Percentiles rank a stretch among this genome's conserved stretches.
Conservation (phyloP, 2,113 vertebrate species). For the Grus americana region DNA sequence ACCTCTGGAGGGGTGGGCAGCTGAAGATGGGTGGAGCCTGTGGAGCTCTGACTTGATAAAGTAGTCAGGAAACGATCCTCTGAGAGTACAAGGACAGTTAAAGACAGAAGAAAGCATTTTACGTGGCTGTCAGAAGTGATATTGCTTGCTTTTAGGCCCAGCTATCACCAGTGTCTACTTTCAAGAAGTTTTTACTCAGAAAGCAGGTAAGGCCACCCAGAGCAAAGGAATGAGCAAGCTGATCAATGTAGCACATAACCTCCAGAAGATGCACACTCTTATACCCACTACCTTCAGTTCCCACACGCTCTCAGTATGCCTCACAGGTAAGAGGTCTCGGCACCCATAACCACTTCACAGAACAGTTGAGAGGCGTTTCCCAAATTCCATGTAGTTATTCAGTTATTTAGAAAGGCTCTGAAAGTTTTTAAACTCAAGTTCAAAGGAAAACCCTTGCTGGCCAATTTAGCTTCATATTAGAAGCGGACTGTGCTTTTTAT, state of each 20-base stretch:
- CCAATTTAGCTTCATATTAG: background rate
- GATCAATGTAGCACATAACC: background rate
- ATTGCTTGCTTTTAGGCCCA: background rate
- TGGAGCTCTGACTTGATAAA: constrained; percentile 81
- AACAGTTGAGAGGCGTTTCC: background rate
- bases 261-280: background rate
- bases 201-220: background rate
- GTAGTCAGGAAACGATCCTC: constrained; percentile 90
- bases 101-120: background rate
- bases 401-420: background rate
- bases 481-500: background rate
- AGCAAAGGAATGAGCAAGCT: background rate
- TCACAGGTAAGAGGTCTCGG: background rate
- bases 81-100: constrained; percentile 35
- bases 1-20: constrained; percentile 86
- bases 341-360: background rate
- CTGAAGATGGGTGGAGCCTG: constrained; percentile 80
- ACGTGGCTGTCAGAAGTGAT: background rate
- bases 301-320: background rate
- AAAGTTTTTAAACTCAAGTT: background rate
- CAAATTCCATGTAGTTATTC: background rate
- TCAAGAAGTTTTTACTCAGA: background rate
- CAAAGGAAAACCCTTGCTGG: background rate
- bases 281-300: background rate
- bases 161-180: background rate